Base-by-base conservation (phyloP, 2,888 invertebrate species). In the Sycophila texana region DNA sequence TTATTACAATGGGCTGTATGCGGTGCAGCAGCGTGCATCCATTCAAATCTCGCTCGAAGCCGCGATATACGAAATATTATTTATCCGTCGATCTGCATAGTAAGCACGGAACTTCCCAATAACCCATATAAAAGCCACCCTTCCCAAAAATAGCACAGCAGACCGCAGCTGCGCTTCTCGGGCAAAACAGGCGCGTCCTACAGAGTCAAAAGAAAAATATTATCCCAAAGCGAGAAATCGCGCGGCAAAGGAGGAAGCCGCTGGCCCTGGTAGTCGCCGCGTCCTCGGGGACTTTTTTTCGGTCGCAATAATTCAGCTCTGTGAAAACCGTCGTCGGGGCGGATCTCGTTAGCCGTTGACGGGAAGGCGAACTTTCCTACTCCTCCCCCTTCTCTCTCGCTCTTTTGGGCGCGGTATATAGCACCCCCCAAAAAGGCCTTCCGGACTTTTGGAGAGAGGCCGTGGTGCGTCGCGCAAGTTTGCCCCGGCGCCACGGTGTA, bases 261-360 rank as follows among this genome's bases (percentile, higher is more conserved):
- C 3, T 26, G 12, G 13, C 47, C 49, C 47, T 47, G 57, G 26
- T 67, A 61, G 61, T 66, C 61, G 57, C 80, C 53, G 49, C 61
- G 18, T 18, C 26, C 47, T 22, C 39, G 30, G 14, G 51, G 57
- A 26, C 60, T 39, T 65, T 70, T 51, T 60, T 20, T 13, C 12
- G 22, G 47, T 47, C 47, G 47, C 47, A 20, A 68, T 67, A 75
- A 67, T 68, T 61, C 67, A 60, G n/a, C 67, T 10, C 30, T 18
- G 47, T 55, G 70, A 65, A 71, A 77, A 77, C 49, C 66, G 65
- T 74, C 7, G 51, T 60, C 39, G 65, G 82, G 86, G 82, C 85
- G 85, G 83, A 81, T 82, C 85, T 88, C 84, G 87, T 88, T 87
- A 87, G 85, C 81, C 84, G 88, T 82, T 87, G 88, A 88, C 88